These are phyloP conservation scores for Euplexia lucipara DNA, from an alignment of 2,888 invertebrate species.

Conservation along the genomic window DNA sequence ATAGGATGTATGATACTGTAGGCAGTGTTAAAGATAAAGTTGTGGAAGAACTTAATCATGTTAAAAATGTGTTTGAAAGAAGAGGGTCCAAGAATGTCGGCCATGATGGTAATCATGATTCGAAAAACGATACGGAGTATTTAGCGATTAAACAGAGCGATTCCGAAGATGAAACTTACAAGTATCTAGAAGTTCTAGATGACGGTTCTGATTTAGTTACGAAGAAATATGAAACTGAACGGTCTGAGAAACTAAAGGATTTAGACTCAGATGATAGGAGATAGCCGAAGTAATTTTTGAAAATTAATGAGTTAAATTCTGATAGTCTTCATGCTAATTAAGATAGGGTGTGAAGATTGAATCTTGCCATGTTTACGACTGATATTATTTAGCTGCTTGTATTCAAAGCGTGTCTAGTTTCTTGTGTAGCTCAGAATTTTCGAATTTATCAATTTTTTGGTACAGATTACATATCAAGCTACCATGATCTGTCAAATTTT, in stretches of 20 bases:
- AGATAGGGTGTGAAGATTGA: constrained; percentile 27
- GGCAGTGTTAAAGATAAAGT: constrained; percentile 78
- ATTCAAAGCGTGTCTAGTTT: neutral
- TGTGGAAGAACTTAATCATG: constrained; percentile 71
- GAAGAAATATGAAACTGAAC: constrained; percentile 56
- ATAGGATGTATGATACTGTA: constrained; percentile 82
- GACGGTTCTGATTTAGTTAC: constrained; percentile 78
- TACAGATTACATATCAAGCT: too few relatives aligned
- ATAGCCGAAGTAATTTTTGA: constrained; percentile 1
- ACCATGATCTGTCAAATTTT: too few relatives aligned
- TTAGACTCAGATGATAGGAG: constrained; percentile 61
- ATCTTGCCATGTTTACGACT: constrained; percentile 56
- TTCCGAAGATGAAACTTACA: constrained; percentile 82
- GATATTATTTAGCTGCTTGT: constrained; percentile 44
- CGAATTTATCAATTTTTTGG: neutral
- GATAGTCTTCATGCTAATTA: constrained; percentile 18
- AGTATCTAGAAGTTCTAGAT: constrained; percentile 86
- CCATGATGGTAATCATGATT: constrained; percentile 71
- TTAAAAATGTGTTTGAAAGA: constrained; percentile 77
- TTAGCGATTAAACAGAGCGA: constrained; percentile 76
- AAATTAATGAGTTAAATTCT: neutral
- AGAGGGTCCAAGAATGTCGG: constrained; percentile 71
- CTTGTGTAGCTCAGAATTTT: neutral
- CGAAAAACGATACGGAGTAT: constrained; percentile 70
- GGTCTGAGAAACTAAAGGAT: constrained; percentile 66